Evolutionary conservation across 2,888 invertebrate species (phyloP), one percentile per base, ranked within the genome.

Genomic region (Drosophila pseudotalamancana): DNA sequence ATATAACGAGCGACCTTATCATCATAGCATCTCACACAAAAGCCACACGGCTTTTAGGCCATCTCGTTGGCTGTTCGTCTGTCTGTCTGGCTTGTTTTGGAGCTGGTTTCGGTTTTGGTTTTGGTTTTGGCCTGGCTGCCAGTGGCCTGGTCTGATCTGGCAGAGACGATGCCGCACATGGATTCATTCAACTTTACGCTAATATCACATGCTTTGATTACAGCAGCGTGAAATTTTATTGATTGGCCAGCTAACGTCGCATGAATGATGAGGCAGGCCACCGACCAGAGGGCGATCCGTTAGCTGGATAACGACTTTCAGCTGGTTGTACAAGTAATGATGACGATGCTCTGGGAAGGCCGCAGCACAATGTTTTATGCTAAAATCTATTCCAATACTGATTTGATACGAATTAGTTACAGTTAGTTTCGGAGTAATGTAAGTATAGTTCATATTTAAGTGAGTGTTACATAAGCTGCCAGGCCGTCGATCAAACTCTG

Each of bases 121-220:
- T 42, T 57, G 45, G 65, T 71, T 42, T 57, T 40, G 65, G 37
- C 51, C 49, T 53, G 60, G 42, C 42, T 45, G 50, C 18, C 61
- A 46, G 23, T 50, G 57, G 37, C 29, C 23, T 27, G 69, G 48
- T 50, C 59, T 70, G 75, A 64, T 60, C 65, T 57, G 63, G 51
- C 45, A 39, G 74, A 55, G 39, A 60, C 42, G 40, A 19, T 59
- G 73, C 43, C 67, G 67, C 46, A 76, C 83, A 74, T 74, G 88
- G 76, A 85, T 75, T 79, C 79, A 89, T 83, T 82, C 80, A 87
- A 86, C 79, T 87, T 85, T 80, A 77, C 82, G 76, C 88, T 89
- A 88, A 87, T 87, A 89, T 84, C 88, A 78, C 84, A 82, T 79
- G 89, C 85, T 90, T 90, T 90, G 90, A 90, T 89, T 90, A 89